Conservation (phyloP, 2,797 vertebrate species). For the Lutjanus campechanus region DNA sequence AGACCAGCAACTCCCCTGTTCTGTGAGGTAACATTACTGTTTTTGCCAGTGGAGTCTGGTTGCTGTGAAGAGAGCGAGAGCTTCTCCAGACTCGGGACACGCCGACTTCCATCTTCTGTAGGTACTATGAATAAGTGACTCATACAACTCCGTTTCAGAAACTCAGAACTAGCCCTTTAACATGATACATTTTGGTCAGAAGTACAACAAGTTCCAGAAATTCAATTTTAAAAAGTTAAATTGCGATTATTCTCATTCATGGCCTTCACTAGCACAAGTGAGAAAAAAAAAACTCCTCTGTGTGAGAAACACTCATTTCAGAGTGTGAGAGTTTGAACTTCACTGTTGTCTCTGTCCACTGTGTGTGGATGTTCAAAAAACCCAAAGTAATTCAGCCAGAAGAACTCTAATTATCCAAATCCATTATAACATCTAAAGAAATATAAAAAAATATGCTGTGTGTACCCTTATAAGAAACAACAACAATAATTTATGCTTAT, state of each 20-base stretch:
- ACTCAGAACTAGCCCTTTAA: no score
- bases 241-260: slow-evolving; percentile 23
- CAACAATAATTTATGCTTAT: slow-evolving; percentile 23
- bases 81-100: no score
- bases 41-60: no score
- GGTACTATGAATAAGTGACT: no score
- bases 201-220: neutral
- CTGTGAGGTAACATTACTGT: no score
- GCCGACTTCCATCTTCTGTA: no score
- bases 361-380: slow-evolving; percentile 26
- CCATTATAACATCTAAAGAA: slow-evolving; percentile 16
- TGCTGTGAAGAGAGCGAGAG: no score
- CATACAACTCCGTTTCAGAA: no score
- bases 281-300: slow-evolving; percentile 3
- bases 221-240: slow-evolving; percentile 21
- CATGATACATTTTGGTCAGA: neutral
- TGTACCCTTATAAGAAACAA: slow-evolving; percentile 2
- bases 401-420: slow-evolving; percentile 34
- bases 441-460: slow-evolving; percentile 20
- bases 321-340: slow-evolving; percentile 27
- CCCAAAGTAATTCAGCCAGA: slow-evolving; percentile 21
- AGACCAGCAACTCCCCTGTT: no score
- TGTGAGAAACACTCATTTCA: slow-evolving; percentile 44
- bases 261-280: slow-evolving; percentile 16
- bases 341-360: slow-evolving; percentile 22